A percentile compares a stretch with the other conserved stretches of the same genome.
Conservation (phyloP, 2,113 vertebrate species). For the Neopipo cinnamomea region DNA sequence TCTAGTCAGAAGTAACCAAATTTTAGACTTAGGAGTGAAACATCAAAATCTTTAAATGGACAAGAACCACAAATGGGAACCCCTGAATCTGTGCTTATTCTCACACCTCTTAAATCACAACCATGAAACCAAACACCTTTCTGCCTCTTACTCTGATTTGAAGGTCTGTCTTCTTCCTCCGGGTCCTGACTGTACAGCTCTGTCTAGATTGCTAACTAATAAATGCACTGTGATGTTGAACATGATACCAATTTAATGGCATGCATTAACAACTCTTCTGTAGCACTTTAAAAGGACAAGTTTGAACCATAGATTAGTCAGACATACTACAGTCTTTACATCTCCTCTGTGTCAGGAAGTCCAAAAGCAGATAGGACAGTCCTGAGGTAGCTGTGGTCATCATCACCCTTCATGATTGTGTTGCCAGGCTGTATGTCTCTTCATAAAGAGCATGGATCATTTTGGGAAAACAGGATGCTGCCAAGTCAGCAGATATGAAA, state of each 20-base stretch:
- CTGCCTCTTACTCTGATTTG: neutral
- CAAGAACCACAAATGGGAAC: neutral
- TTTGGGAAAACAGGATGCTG: neutral
- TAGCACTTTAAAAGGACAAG: neutral
- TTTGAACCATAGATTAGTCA: neutral
- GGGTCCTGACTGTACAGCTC: neutral
- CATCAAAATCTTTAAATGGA: neutral
- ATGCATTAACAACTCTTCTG: neutral
- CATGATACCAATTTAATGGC: neutral
- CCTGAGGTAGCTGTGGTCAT: neutral
- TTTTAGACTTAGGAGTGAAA: neutral
- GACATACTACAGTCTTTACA: neutral
- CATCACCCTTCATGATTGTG: neutral
- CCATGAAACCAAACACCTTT: neutral
- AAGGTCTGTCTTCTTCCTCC: neutral
- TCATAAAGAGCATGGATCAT: neutral
- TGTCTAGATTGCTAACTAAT: neutral
- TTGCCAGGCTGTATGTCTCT: neutral
- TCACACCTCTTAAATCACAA: neutral
- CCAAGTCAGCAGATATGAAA: neutral
- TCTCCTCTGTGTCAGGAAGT: neutral
- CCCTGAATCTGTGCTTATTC: neutral
- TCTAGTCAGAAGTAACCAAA: neutral
- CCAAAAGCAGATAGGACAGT: neutral
- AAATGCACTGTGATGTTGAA: neutral